Evolutionary conservation across 2,888 invertebrate species (phyloP), one percentile per base, ranked within the genome.

Genomic region (Drosophila phalerata): DNA sequence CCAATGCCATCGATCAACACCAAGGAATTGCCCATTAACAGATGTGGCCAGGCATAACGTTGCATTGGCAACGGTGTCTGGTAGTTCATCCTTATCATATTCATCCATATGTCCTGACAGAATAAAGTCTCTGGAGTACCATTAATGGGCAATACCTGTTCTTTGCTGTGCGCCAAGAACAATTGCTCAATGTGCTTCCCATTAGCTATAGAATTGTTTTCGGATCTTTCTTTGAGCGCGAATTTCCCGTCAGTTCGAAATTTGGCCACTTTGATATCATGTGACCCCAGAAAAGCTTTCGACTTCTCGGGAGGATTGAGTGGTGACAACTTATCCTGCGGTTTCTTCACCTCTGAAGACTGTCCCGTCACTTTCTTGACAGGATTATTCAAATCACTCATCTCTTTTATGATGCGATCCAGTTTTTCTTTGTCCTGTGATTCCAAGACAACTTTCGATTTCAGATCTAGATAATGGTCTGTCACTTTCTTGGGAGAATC

Each of bases 31-130:
- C 73, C 67, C 0, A 13, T 10, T 34, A 62, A 42, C n/a, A 85
- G 42, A 63, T 89, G 88, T 0, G 82, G 71, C 88, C 88, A 89
- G 17, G 83, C 47, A 32, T 72, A 74, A 3, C 25, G 10, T 40
- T 89, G 85, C 2, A 25, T 52, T 0, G 49, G 34, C 5, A 42
- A 9, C 1, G 67, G 43, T 0, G 2, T 10, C 3, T 34, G 45
- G 1, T 63, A 11, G 11, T 52, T 45, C 13, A 67, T 25, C 2
- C 45, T 13, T 2, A 1, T 0, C 67, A 88, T 25, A 1, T 6
- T 47, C 1, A 6, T 17, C 0, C 30, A 3, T 5, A 83, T 30
- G 0, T 53, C 19, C 17, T 8, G 4, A 5, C 48, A 25, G 34
- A 85, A 25, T 5, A 28, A n/a, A 6, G 45, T 13, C 0, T 64